phyloP scores from a whole-genome alignment of 2,888 invertebrate genomes.

The Aplocera efformata region DNA sequence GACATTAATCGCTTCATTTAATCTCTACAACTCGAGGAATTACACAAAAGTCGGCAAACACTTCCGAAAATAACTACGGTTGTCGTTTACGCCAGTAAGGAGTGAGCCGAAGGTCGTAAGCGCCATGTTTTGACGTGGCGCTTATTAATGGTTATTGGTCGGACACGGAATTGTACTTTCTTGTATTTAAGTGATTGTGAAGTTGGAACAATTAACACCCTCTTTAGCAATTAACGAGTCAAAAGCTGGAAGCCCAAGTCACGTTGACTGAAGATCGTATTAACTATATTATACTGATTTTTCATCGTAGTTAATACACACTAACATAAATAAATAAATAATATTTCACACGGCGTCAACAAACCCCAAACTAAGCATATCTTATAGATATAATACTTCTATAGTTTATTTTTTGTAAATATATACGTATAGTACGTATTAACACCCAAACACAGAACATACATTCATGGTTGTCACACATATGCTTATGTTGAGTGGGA shows the following conservation, averaged over 20 bases:
- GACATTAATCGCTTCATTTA: conserved; percentile 67
- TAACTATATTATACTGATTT: background rate
- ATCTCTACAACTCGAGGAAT: conserved; percentile 60
- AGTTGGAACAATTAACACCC: conserved; percentile 7
- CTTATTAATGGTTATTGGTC: conserved; percentile 65
- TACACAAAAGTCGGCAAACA: conserved; percentile 43
- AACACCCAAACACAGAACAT: too few species aligned
- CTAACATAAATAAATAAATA: too few species aligned
- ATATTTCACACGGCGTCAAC: too few species aligned
- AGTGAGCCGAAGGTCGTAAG: conserved; percentile 22
- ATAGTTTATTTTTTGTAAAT: too few species aligned
- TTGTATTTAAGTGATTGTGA: conserved; percentile 15
- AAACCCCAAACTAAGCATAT: too few species aligned
- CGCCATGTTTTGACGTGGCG: conserved; percentile 63
- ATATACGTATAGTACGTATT: too few species aligned
- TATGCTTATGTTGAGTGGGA: too few species aligned
- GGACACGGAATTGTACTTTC: conserved; percentile 47
- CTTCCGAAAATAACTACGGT: conserved; percentile 62
- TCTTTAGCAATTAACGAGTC: conserved; percentile 4
- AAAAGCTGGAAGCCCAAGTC: background rate
- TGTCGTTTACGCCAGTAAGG: conserved; percentile 50
- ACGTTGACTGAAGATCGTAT: background rate
- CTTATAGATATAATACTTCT: too few species aligned
- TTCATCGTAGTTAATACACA: too few species aligned
- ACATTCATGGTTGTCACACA: too few species aligned